Evolutionary conservation across 2,797 vertebrate species (phyloP).

Genomic region (Anguilla marmorata): DNA sequence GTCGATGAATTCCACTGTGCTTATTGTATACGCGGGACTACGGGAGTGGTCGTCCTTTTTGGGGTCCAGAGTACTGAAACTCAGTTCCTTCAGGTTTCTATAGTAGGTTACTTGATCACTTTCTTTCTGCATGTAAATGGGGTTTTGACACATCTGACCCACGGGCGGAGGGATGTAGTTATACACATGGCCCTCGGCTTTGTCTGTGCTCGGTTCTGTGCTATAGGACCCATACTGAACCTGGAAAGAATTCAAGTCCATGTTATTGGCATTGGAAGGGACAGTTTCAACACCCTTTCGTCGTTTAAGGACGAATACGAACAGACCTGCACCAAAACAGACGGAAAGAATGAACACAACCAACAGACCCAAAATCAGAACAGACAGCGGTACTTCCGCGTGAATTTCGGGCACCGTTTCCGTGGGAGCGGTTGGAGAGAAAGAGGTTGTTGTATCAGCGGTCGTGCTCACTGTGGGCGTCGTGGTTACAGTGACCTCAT

Average conservation of each 20-base stretch:
- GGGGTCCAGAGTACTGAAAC: slow-evolving; percentile 79
- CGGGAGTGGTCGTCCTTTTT: slow-evolving; percentile 80
- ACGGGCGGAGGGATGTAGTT: slow-evolving; percentile 93
- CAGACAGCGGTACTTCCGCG: slow-evolving; percentile 91
- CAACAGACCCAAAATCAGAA: slow-evolving; percentile 92
- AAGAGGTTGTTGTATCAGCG: slow-evolving; percentile 70
- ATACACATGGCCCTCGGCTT: slow-evolving; percentile 89
- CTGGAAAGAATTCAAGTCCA: slow-evolving; percentile 92
- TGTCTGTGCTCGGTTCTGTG: slow-evolving; percentile 76
- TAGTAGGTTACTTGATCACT: slow-evolving; percentile 89
- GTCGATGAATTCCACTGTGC: slow-evolving; percentile 87
- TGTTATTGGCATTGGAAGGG: slow-evolving; percentile 79
- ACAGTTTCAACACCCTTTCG: slow-evolving; percentile 87
- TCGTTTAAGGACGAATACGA: slow-evolving; percentile 94
- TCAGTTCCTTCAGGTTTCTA: slow-evolving; percentile 89
- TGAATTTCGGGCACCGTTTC: slow-evolving; percentile 81
- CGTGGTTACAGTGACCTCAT: slow-evolving; percentile 75
- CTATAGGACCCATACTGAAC: slow-evolving; percentile 93
- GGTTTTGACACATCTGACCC: slow-evolving; percentile 97
- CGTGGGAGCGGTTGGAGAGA: slow-evolving; percentile 70
- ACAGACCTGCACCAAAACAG: slow-evolving; percentile 93
- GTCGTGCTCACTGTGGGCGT: slow-evolving; percentile 76
- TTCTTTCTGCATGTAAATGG: slow-evolving; percentile 97
- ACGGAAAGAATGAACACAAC: slow-evolving; percentile 97
- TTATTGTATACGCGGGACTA: slow-evolving; percentile 88